Base-by-base conservation (phyloP, 1,140 invertebrate species). In the Drosophila varians region DNA sequence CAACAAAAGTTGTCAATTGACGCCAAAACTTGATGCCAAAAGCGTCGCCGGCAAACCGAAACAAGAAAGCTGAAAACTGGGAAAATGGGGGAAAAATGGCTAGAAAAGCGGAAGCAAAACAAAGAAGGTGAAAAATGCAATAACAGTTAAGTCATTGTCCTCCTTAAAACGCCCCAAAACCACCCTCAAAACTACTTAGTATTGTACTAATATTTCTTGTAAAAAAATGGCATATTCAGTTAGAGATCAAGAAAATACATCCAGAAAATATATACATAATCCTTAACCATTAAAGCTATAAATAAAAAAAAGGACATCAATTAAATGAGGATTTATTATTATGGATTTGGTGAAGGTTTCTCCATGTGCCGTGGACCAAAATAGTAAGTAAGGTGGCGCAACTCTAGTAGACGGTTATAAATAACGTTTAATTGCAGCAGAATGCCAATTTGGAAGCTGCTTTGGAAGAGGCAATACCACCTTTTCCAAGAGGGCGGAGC, bases 1-100 rank as follows among this genome's bases (percentile, higher is more conserved):
- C 65, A 72, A 86, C 75, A 79, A 79, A 86, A 84, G 72, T 86
- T 84, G 79, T 86, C 79, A 86, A 86, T 86, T 86, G 80, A 86
- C 75, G 80, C 80, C 76, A 79, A 84, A 82, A 84, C 71, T 84
- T 86, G 79, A 75, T 58, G 72, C 71, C 61, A 75, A 75, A 84
- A 84, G 58, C 64, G 46, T 57, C 51, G 68, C 70, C 46, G 52
- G 52, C 31, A 56, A 38, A 42, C 38, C 46, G 62, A 66, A 66
- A 34, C 60, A 47, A 36, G 38, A 43, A 58, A n/a, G n/a, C n/a
- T n/a, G n/a, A n/a, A 56, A 64, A 53, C 25, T 18, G 12, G 21
- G 46, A 18, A n/a, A 11, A 61, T 26, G 28, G 45, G n/a, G 18
- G 25, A 28, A 38, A 43, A 28, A 47, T 23, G 31, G 31, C 21